Evolutionary conservation across 2,113 vertebrate genomes (phyloP).

Genomic region (Tetraodon nigroviridis): DNA sequence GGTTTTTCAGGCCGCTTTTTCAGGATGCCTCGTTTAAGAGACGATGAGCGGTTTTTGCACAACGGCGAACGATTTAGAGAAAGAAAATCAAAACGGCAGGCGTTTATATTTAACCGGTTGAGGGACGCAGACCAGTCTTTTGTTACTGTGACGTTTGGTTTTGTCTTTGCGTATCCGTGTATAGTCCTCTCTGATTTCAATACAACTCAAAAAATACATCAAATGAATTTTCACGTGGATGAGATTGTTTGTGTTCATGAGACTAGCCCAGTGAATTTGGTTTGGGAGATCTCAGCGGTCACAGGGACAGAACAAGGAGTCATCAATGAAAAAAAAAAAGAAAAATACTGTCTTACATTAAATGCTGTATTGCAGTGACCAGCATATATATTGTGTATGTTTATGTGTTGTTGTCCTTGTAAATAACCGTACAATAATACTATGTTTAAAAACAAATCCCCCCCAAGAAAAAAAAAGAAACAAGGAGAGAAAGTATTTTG

Average conservation of each 20-base stretch:
- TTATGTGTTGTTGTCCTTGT: slow-evolving; percentile 80
- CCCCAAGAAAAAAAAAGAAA: slow-evolving; percentile 57
- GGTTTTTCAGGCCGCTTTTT: slow-evolving; percentile 4
- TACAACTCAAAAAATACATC: slow-evolving; percentile 30
- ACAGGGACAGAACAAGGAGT: slow-evolving; percentile 44
- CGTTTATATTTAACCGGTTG: too few species aligned
- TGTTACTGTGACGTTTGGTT: slow-evolving; percentile 48
- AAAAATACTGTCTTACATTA: slow-evolving; percentile 51
- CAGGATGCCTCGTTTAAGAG: slow-evolving; percentile 28
- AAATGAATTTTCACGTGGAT: slow-evolving; percentile 10
- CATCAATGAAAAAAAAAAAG: slow-evolving; percentile 29
- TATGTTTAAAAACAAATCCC: slow-evolving; percentile 70
- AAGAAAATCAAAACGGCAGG: too few species aligned
- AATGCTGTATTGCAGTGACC: slow-evolving; percentile 71
- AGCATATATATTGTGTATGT: slow-evolving; percentile 71
- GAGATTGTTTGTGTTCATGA: slow-evolving; percentile 38
- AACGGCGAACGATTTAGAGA: too few species aligned
- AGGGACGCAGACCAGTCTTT: slow-evolving; percentile 1
- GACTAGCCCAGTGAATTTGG: slow-evolving; percentile 36
- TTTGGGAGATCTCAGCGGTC: slow-evolving; percentile 36
- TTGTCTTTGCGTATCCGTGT: slow-evolving; percentile 55
- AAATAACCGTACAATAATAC: slow-evolving; percentile 76
- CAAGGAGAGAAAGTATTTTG: slow-evolving; percentile 79
- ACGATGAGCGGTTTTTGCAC: slow-evolving; percentile 17
- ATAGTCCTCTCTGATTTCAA: slow-evolving; percentile 51